Percentiles rank a stretch among this genome's conserved stretches.
phyloP scores from a whole-genome alignment of 2,113 vertebrate species.

The Acanthochromis polyacanthus region DNA sequence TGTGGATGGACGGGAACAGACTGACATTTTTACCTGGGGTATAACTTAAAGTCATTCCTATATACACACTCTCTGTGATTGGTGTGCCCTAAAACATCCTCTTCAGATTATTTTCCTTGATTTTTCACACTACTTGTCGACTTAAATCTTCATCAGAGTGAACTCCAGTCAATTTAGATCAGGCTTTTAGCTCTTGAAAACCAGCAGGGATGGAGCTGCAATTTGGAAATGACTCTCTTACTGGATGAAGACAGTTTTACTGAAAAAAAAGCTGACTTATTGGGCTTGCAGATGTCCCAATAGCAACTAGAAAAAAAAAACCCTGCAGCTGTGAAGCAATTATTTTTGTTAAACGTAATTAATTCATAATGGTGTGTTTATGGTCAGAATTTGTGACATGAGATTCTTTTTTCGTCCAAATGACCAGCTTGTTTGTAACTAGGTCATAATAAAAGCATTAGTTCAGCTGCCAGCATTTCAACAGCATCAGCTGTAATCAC shows the following conservation, averaged over 20 bases:
- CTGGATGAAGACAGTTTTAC: not conserved
- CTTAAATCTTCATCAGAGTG: conserved; percentile 33
- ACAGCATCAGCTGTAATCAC: conserved; percentile 70
- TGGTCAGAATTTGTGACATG: conserved; percentile 37
- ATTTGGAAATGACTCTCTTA: not conserved
- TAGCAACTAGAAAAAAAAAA: not conserved
- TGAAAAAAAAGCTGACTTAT: not conserved
- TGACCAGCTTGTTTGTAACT: conserved; percentile 67
- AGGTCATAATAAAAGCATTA: conserved; percentile 75
- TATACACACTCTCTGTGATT: not conserved
- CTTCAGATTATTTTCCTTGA: conserved; percentile 22
- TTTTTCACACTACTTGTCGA: conserved; percentile 2
- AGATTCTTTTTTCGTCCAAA: conserved; percentile 48
- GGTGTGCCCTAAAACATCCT: conserved; percentile 3
- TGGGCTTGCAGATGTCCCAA: conserved; percentile 22
- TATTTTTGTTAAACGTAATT: conserved; percentile 13
- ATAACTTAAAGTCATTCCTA: conserved; percentile 43
- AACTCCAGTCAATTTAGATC: conserved; percentile 35
- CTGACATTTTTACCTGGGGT: conserved; percentile 97
- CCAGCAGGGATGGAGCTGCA: not conserved
- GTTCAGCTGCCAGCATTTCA: conserved; percentile 54
- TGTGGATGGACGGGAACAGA: conserved; percentile 98
- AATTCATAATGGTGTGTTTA: conserved; percentile 30
- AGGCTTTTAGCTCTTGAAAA: conserved; percentile 13
- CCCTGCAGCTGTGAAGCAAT: conserved; percentile 15